Evolutionary conservation across 2,113 vertebrate genomes (phyloP).

Genomic region (Pholis gunnellus): DNA sequence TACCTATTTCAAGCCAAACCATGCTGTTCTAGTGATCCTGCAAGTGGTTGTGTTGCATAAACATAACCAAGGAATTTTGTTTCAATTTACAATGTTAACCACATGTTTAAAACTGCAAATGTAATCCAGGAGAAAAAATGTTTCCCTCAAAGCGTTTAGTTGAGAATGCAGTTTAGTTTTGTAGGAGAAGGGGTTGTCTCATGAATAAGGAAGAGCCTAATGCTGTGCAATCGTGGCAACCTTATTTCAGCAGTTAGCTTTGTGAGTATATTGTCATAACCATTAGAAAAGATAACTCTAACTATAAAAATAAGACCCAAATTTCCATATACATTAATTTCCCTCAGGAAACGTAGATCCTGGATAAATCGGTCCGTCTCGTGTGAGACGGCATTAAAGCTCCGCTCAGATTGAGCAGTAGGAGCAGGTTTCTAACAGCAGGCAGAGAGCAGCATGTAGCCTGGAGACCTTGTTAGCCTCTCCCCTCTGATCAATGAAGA

Average conservation of each 20-base stretch:
- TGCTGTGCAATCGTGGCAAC: not conserved
- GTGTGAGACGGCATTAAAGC: conserved; percentile 12
- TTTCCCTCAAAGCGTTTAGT: not conserved
- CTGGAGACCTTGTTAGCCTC: conserved; percentile 80
- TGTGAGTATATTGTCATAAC: not conserved
- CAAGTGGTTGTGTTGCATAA: not conserved
- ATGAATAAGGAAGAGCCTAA: not conserved
- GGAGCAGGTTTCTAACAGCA: conserved; percentile 62
- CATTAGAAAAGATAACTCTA: not conserved
- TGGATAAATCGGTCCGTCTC: conserved; percentile 5
- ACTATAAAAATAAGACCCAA: not conserved
- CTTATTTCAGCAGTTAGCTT: not conserved
- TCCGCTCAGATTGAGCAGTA: conserved; percentile 48
- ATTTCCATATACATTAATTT: not conserved
- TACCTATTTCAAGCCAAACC: not conserved
- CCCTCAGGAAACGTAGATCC: conserved; percentile 3
- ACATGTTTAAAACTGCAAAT: too few species aligned
- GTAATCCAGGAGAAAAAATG: too few species aligned
- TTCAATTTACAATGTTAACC: too few species aligned
- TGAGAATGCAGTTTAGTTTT: not conserved
- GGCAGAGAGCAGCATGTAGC: conserved; percentile 64
- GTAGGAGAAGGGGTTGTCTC: not conserved
- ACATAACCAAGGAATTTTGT: too few species aligned
- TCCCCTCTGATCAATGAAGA: conserved; percentile 78
- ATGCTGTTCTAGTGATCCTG: not conserved